Conservation (phyloP, 2,113 vertebrate species). For the Xenopus laevis region DNA sequence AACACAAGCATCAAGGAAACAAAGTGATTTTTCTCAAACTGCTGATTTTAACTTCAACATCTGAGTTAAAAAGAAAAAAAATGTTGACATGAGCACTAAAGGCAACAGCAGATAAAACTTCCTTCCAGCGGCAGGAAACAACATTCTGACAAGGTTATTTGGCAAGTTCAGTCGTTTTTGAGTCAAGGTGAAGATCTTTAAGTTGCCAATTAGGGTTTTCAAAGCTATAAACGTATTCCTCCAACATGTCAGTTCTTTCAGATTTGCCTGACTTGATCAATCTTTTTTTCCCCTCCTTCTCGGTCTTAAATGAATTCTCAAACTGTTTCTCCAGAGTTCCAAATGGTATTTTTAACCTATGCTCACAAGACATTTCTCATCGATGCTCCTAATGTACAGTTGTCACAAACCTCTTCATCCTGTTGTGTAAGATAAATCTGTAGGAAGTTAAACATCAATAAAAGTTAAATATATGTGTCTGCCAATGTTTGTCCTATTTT, state of each 20-base stretch:
- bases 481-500: too few species aligned
- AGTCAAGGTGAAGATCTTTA: constrained; percentile 30
- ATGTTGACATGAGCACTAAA: neutral
- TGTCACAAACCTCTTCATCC: neutral
- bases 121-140: constrained; percentile 2
- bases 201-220: constrained; percentile 29
- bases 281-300: constrained; percentile 10
- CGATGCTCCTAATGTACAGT: constrained; percentile 18
- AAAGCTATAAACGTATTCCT: constrained; percentile 23
- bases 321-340: constrained; percentile 22
- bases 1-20: neutral
- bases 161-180: constrained; percentile 17
- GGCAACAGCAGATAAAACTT: constrained; percentile 13
- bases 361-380: constrained; percentile 23
- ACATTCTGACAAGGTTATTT: constrained; percentile 33
- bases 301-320: constrained; percentile 30
- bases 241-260: constrained; percentile 24
- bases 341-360: constrained; percentile 32
- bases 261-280: constrained; percentile 33
- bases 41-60: constrained; percentile 10
- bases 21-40: neutral
- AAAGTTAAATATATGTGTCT: too few species aligned
- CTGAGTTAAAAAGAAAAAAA: neutral
- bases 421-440: constrained; percentile 10
- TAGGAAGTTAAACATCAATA: too few species aligned